phyloP scores from a whole-genome alignment of 2,888 invertebrate species.

The Augochlorella aurata region DNA sequence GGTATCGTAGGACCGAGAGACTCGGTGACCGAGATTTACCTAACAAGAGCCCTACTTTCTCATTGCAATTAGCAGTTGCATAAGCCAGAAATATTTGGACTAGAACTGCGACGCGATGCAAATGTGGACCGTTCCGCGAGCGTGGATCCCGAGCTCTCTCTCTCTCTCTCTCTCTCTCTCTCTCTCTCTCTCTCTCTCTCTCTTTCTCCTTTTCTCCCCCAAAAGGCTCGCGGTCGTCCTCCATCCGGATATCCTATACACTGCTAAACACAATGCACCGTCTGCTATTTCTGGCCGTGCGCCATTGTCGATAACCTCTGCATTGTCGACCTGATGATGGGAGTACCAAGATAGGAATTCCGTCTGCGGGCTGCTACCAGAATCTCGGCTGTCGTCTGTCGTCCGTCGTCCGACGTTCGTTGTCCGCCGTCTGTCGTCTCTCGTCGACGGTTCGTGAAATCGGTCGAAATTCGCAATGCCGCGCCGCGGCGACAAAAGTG shows the following conservation, averaged over 20 bases:
- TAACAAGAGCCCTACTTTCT: slow-evolving; percentile 42
- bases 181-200: too few species aligned
- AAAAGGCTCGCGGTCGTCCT: slow-evolving; percentile 49
- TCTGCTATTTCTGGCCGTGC: slow-evolving; percentile 75
- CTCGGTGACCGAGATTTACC: slow-evolving; percentile 30
- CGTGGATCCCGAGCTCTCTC: slow-evolving; percentile 28
- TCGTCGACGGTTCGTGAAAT: slow-evolving; percentile 28
- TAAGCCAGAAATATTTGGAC: slow-evolving; percentile 52
- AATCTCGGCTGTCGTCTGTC: slow-evolving; percentile 46
- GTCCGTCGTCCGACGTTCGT: slow-evolving; percentile 50
- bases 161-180: neutral
- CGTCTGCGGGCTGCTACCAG: slow-evolving; percentile 51
- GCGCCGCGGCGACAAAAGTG: slow-evolving; percentile 4
- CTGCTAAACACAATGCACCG: slow-evolving; percentile 75
- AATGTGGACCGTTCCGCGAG: slow-evolving; percentile 41
- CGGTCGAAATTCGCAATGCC: slow-evolving; percentile 1
- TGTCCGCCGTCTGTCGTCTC: slow-evolving; percentile 54
- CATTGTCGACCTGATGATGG: slow-evolving; percentile 70
- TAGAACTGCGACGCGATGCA: slow-evolving; percentile 48
- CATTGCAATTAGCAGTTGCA: slow-evolving; percentile 53
- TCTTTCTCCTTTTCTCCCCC: slow-evolving; percentile 23
- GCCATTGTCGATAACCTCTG: slow-evolving; percentile 78
- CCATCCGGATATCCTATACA: slow-evolving; percentile 71
- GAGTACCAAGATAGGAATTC: slow-evolving; percentile 61
- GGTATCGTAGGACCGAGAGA: neutral